Evolutionary conservation across 2,113 vertebrate species (phyloP).

Genomic region (Odocoileus virginianus): DNA sequence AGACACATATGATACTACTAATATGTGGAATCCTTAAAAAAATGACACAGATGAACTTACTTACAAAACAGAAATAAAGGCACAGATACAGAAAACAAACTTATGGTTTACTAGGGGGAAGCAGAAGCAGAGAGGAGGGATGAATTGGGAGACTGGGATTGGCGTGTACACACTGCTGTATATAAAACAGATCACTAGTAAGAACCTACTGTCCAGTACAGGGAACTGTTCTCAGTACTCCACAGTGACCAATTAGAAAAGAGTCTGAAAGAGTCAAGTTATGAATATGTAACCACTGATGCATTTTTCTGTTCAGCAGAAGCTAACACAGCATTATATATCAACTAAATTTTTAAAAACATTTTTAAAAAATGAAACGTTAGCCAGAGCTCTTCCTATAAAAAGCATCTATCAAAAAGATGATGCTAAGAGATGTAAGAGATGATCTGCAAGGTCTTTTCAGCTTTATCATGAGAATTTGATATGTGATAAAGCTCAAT

Average conservation of each 20-base stretch:
- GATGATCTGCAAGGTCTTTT: neutral
- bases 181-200: neutral
- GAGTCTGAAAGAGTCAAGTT: neutral
- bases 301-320: neutral
- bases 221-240: neutral
- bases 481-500: neutral
- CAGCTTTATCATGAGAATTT: neutral
- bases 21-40: neutral
- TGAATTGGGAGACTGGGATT: neutral
- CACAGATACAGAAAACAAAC: neutral
- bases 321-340: neutral
- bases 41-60: neutral
- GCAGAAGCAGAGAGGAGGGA: neutral
- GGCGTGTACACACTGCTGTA: neutral
- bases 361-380: neutral
- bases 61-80: neutral
- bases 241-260: neutral
- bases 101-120: neutral
- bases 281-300: neutral
- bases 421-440: neutral
- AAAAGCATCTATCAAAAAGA: neutral
- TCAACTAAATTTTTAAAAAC: neutral
- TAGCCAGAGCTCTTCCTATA: neutral
- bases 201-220: neutral
- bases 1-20: neutral